Evolutionary conservation across 2,113 vertebrate genomes (phyloP), one percentile per base, ranked within the genome.

Genomic region (Terrapene triunguis): DNA sequence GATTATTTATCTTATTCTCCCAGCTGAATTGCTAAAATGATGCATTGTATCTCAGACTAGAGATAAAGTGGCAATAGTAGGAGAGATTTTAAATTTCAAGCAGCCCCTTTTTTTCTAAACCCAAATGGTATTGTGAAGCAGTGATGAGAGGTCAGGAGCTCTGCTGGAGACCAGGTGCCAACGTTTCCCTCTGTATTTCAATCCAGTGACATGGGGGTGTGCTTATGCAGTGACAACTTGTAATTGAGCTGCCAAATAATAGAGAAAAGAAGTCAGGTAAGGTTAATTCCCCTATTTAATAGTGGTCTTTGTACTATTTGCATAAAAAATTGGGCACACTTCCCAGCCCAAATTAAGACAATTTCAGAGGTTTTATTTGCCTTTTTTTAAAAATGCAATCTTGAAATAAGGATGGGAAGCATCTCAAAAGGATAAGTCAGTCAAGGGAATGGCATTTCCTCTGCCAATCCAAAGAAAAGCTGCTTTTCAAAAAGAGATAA

Each of bases 31-130:
- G n/a, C 85, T 44, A 89, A 2, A 29, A 6, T 32, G 53, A 35
- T 84, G 42, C 47, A 42, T 12, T 65, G 59, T 1, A 42, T 5
- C 55, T 0, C 47, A 13, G 82, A 76, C 3, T 10, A 7, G 42
- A 79, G 55, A 88, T 7, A 79, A 79, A 82, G 27, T 80, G 65
- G 1, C 6, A 8, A 4, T 27, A 32, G n/a, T 27, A 74, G 88
- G 29, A 78, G 2, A 78, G 74, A 91, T 24, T 19, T 78, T 82
- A 44, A 57, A n/a, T 81, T 48, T 5, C 81, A 32, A 84, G 51
- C 76, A 79, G 10, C 2, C 44, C 88, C 38, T 87, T 83, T 57
- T 89, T 80, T 57, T 78, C 83, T 54, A 89, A 96, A 94, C 24
- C 5, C 42, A 79, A 51, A 4, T 2, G 11, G 72, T 8, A 51